Conservation (phyloP, 2,113 vertebrate genomes). For the Paedocypris sp. region DNA sequence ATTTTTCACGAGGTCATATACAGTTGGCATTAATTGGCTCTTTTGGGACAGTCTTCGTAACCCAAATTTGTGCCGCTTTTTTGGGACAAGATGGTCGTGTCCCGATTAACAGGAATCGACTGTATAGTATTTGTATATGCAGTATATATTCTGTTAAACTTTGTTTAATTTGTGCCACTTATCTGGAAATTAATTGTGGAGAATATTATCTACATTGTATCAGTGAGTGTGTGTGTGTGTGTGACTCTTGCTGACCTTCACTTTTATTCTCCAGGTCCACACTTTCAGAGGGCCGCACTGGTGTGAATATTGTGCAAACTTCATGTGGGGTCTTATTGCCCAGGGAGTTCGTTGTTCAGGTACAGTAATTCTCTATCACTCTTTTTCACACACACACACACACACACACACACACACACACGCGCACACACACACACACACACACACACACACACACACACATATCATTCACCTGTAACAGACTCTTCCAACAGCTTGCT, state of each 20-base stretch:
- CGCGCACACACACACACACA: neutral
- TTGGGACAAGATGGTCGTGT: no score
- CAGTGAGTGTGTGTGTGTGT: neutral
- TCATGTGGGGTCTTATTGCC: constrained; percentile 98
- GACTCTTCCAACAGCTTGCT: no score
- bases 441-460: no score
- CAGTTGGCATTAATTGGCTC: no score
- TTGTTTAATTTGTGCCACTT: neutral
- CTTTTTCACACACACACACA: neutral
- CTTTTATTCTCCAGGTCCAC: constrained; percentile 69
- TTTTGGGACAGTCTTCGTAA: no score
- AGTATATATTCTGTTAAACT: neutral
- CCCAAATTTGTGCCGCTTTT: no score
- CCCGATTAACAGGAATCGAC: no score
- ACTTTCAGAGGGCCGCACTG: constrained; percentile 93
- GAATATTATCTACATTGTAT: neutral
- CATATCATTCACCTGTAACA: no score
- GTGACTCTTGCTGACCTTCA: constrained; percentile 31
- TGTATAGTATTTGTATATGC: no score
- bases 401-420: neutral
- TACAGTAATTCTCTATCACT: no score
- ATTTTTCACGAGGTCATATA: no score
- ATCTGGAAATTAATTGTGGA: neutral
- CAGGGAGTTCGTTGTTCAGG: constrained; percentile 96
- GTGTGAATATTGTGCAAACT: constrained; percentile 98